Conservation (phyloP, 2,797 vertebrate species). For the Coilia nasus region DNA sequence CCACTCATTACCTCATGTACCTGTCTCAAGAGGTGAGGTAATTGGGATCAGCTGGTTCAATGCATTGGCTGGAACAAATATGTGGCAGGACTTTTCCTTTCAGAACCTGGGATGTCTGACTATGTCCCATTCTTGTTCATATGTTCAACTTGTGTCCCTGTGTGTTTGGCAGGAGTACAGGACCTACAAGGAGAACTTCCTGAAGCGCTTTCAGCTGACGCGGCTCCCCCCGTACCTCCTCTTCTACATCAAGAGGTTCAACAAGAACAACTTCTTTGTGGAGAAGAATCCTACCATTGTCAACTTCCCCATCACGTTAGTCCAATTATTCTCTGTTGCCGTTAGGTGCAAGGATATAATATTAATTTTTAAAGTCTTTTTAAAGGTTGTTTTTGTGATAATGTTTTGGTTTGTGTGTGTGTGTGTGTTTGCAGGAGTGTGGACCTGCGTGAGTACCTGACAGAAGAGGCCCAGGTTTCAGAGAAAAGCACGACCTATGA, state of each 20-base stretch:
- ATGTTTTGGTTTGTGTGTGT: slow-evolving; percentile 3
- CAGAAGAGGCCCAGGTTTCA: slow-evolving; percentile 87
- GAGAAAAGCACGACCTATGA: slow-evolving; percentile 93
- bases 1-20: too few species aligned
- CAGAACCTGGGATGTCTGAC: too few species aligned
- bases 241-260: slow-evolving; percentile 98
- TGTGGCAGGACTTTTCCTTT: too few species aligned
- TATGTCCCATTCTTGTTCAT: neutral
- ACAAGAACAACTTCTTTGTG: slow-evolving; percentile 99
- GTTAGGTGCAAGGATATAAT: neutral
- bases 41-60: too few species aligned
- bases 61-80: too few species aligned
- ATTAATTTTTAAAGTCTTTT: neutral
- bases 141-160: neutral
- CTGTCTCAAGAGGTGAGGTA: too few species aligned
- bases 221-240: slow-evolving; percentile 94
- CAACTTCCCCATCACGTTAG: slow-evolving; percentile 98
- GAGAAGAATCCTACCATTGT: slow-evolving; percentile 99
- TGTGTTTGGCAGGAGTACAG: slow-evolving; percentile 85
- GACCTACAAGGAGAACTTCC: slow-evolving; percentile 99
- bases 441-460: slow-evolving; percentile 93
- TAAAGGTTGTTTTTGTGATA: neutral
- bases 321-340: slow-evolving; percentile 9
- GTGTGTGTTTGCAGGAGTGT: slow-evolving; percentile 79
- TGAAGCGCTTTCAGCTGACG: slow-evolving; percentile 95